Conservation (phyloP, 2,113 vertebrate species). For the Odocoileus hemionus region DNA sequence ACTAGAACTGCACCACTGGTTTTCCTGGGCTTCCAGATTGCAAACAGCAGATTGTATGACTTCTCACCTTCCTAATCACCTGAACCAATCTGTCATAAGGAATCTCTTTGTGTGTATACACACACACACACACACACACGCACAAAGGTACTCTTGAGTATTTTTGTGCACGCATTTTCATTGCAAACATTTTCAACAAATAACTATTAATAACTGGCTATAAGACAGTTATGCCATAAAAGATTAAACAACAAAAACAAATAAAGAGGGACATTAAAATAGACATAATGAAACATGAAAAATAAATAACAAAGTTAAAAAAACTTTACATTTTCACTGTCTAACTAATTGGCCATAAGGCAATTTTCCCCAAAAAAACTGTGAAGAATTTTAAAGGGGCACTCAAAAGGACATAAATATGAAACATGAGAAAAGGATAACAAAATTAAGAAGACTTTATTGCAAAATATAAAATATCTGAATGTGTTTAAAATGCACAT, state of each 20-base stretch:
- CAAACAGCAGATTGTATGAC: not conserved
- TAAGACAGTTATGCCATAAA: not conserved
- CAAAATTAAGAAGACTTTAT: not conserved
- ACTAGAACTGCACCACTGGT: not conserved
- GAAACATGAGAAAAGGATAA: not conserved
- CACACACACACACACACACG: not conserved
- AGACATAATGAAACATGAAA: not conserved
- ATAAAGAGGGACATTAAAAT: not conserved
- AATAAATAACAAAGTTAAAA: not conserved
- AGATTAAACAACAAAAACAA: not conserved
- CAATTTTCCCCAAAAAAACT: not conserved
- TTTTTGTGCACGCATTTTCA: not conserved
- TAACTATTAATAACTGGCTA: not conserved
- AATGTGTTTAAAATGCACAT: not conserved
- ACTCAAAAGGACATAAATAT: not conserved
- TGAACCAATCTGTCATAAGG: not conserved
- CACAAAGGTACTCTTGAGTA: not conserved
- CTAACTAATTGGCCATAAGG: not conserved
- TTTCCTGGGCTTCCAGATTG: not conserved
- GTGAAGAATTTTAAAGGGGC: not conserved
- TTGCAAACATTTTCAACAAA: not conserved
- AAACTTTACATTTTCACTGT: not conserved
- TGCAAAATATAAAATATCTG: not conserved
- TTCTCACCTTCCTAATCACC: not conserved
- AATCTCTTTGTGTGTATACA: not conserved